These are phyloP conservation scores for Arnoldichthys spilopterus DNA, from an alignment of 2,797 vertebrate species.

Conservation along the genomic window DNA sequence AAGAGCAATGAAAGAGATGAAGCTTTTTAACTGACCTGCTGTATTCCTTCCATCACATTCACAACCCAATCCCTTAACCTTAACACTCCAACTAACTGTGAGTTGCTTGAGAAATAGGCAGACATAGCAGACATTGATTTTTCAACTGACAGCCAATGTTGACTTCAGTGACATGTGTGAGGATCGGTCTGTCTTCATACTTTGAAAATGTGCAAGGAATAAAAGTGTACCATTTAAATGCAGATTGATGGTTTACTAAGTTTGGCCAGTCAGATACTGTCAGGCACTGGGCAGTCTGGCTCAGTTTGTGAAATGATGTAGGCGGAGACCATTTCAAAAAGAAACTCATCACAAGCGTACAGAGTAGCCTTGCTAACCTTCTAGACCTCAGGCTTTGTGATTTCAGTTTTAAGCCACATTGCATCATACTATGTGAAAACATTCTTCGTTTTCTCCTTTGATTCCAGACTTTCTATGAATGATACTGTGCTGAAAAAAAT, in stretches of 20 bases:
- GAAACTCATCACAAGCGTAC: not conserved
- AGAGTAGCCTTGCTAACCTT: not conserved
- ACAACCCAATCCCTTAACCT: not conserved
- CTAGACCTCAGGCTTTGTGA: conserved; percentile 2
- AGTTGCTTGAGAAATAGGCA: not conserved
- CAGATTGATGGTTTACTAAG: not conserved
- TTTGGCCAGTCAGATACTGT: not conserved
- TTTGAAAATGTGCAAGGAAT: not conserved
- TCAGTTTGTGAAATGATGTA: not conserved
- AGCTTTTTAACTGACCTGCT: not conserved
- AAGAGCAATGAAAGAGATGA: not conserved
- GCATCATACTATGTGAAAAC: not conserved
- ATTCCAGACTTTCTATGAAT: not conserved
- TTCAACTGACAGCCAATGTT: not conserved
- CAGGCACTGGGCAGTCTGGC: not conserved
- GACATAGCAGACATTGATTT: not conserved
- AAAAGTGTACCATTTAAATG: not conserved
- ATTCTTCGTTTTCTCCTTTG: not conserved
- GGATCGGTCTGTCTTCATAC: not conserved
- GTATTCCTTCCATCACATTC: not conserved
- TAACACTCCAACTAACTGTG: not conserved
- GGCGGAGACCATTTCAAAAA: not conserved
- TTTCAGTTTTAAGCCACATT: not conserved
- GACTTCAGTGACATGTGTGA: not conserved
- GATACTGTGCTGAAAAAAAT: not conserved